These are phyloP conservation scores for Andrena fulva DNA, from an alignment of 2,888 invertebrate species.

Conservation along the genomic window DNA sequence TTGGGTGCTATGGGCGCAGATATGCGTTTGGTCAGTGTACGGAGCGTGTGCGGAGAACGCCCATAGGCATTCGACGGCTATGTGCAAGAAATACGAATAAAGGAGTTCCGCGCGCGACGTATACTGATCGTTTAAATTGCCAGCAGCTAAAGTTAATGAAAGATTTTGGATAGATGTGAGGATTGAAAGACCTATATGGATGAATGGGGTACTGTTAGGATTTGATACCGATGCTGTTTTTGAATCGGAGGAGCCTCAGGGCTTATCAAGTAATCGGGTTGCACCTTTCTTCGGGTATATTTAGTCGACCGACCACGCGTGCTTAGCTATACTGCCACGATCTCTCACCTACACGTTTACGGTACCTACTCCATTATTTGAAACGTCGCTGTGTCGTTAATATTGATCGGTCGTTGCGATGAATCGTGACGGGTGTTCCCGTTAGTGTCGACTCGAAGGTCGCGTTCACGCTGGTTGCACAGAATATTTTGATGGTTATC, in stretches of 20 bases:
- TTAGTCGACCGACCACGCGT: constrained; percentile 29
- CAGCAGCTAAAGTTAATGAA: background rate
- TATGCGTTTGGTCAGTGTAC: too few species aligned
- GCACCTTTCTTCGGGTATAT: constrained; percentile 43
- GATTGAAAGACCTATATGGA: background rate
- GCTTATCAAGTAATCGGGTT: constrained; percentile 54
- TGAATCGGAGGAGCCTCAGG: constrained; percentile 13
- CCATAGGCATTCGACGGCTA: too few species aligned
- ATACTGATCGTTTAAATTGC: too few species aligned
- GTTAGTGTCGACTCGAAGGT: constrained; percentile 16
- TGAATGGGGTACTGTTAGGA: constrained; percentile 42
- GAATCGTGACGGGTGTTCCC: constrained; percentile 25
- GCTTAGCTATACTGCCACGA: background rate
- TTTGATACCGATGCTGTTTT: constrained; percentile 36
- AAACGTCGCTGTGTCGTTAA: constrained; percentile 42
- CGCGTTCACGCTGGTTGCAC: background rate
- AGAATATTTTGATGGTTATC: too few species aligned
- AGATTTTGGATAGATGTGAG: background rate
- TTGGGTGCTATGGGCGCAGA: too few species aligned
- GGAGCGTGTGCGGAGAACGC: too few species aligned
- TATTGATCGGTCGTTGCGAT: constrained; percentile 34
- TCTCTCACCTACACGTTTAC: constrained; percentile 6
- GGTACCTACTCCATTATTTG: constrained; percentile 31
- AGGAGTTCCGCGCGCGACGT: too few species aligned
- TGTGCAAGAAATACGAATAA: too few species aligned